Conservation (phyloP, 2,888 invertebrate genomes). For the Psylliodes chrysocephalus region DNA sequence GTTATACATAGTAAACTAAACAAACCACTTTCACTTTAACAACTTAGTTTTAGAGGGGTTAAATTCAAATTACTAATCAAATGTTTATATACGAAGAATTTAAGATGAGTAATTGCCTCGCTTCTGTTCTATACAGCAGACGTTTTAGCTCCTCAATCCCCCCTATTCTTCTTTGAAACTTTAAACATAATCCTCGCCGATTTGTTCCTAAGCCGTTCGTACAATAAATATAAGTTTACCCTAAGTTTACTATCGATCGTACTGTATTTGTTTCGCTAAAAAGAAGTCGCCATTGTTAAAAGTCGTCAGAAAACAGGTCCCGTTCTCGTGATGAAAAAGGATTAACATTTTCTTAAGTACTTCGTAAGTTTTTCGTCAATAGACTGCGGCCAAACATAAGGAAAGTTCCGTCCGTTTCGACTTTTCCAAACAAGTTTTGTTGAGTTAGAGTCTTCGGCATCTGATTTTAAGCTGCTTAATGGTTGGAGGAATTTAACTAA, state of each 20-base stretch:
- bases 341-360: background rate
- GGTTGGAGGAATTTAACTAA: no score
- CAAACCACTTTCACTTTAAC: no score
- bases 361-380: background rate
- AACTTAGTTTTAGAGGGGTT: no score
- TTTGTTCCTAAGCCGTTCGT: background rate
- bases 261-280: background rate
- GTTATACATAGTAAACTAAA: no score
- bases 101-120: no score
- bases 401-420: background rate
- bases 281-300: background rate
- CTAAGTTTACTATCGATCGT: background rate
- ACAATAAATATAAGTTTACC: background rate
- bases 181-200: background rate
- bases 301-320: background rate
- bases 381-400: background rate
- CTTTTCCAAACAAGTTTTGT: background rate
- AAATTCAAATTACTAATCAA: no score
- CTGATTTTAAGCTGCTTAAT: background rate
- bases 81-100: no score
- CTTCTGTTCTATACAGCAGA: no score
- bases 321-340: no score
- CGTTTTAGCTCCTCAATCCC: background rate
- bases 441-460: background rate
- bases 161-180: background rate